Conservation (phyloP, 2,113 vertebrate genomes). For the Accipiter cooperii region DNA sequence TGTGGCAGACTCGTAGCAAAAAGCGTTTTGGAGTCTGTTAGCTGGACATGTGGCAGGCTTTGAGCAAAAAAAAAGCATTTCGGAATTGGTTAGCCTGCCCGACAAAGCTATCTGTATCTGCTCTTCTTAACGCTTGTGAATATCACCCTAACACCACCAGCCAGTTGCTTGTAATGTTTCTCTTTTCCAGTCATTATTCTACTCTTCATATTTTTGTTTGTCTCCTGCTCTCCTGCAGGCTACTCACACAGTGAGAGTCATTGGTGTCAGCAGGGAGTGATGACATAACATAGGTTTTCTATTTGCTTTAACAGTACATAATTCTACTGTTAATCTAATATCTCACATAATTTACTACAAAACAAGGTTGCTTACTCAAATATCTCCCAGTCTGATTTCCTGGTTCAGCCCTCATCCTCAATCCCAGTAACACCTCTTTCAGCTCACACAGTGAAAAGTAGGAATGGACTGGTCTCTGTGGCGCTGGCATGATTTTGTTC, state of each 20-base stretch:
- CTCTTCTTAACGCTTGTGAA: background rate
- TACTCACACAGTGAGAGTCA: background rate
- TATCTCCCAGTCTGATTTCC: conserved; percentile 19
- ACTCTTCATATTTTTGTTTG: background rate
- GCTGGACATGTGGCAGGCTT: conserved; percentile 59
- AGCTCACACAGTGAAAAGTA: conserved; percentile 7
- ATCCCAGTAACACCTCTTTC: background rate
- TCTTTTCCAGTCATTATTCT: background rate
- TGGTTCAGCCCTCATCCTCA: background rate
- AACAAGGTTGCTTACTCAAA: conserved; percentile 24
- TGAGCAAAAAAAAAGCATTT: background rate
- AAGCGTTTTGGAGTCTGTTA: conserved; percentile 35
- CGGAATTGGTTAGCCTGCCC: background rate
- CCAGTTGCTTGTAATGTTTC: background rate
- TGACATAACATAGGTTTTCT: background rate
- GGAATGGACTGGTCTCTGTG: background rate
- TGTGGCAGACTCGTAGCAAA: conserved; percentile 47
- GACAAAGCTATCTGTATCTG: background rate
- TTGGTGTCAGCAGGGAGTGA: background rate
- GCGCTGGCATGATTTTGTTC: background rate
- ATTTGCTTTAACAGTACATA: background rate
- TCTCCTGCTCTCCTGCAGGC: background rate
- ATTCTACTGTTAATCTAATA: conserved; percentile 16
- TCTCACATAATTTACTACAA: conserved; percentile 32
- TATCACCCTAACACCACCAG: background rate